These are phyloP conservation scores for Allobates femoralis DNA, from an alignment of 2,797 vertebrate species.

Conservation along the genomic window DNA sequence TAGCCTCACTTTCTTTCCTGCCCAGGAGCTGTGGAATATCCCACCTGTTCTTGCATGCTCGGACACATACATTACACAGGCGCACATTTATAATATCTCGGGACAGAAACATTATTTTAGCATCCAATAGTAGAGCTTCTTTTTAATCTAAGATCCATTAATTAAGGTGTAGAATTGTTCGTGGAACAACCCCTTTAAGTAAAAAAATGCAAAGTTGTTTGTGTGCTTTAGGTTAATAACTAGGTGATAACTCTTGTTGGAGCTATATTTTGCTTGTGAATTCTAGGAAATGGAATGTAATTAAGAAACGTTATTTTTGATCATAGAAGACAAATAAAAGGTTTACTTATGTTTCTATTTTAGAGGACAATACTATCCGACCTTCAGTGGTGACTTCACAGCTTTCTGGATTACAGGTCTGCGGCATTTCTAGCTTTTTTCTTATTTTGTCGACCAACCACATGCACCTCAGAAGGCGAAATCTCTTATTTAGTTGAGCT, in stretches of 20 bases:
- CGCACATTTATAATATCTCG: too few relatives aligned
- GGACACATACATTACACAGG: too few relatives aligned
- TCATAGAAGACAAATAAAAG: not conserved
- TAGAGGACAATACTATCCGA: not conserved
- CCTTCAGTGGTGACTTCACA: not conserved
- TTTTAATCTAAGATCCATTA: too few relatives aligned
- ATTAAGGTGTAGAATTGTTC: too few relatives aligned
- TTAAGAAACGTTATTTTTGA: not conserved
- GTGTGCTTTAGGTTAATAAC: too few relatives aligned
- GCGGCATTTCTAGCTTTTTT: constrained; percentile 23
- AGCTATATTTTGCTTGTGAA: not conserved
- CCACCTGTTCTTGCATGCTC: too few relatives aligned
- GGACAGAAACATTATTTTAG: too few relatives aligned
- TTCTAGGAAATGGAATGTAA: not conserved
- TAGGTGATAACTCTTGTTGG: not conserved
- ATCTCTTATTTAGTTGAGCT: constrained; percentile 49
- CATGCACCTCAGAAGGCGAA: constrained; percentile 30
- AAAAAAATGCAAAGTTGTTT: too few relatives aligned
- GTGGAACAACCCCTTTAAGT: too few relatives aligned
- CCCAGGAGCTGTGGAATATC: too few relatives aligned
- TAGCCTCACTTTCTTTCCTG: too few relatives aligned
- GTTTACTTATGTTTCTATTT: not conserved
- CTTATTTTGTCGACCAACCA: constrained; percentile 30
- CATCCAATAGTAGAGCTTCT: too few relatives aligned
- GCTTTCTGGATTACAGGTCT: not conserved